Evolutionary conservation across 1,140 invertebrate species (phyloP).

Genomic region (Wiebesia pumilae): DNA sequence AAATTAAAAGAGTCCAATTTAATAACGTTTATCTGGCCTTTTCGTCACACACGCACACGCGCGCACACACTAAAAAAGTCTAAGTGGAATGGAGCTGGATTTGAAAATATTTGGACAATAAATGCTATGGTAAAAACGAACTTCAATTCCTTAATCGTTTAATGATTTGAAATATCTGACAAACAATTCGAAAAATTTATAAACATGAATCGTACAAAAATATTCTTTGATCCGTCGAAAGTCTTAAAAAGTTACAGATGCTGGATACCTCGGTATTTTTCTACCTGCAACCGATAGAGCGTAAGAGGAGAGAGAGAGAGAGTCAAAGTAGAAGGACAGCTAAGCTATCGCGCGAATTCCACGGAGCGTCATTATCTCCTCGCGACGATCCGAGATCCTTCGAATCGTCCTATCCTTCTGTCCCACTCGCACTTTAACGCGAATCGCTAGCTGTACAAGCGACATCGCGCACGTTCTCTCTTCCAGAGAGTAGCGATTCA

Average conservation of each 20-base stretch:
- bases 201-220: not conserved
- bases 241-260: constrained; percentile 44
- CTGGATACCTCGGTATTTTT: constrained; percentile 44
- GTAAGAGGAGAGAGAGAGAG: not conserved
- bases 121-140: not conserved
- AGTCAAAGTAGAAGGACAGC: not conserved
- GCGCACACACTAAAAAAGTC: not conserved
- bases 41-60: not conserved
- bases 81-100: too few relatives aligned
- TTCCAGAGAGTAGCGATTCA: constrained; percentile 18
- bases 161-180: not conserved
- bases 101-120: constrained; percentile 11
- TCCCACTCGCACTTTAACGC: not conserved
- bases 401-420: not conserved
- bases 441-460: not conserved
- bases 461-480: constrained; percentile 25
- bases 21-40: not conserved
- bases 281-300: constrained; percentile 1
- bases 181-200: constrained; percentile 19
- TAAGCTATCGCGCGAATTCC: constrained; percentile 42
- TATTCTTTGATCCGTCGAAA: not conserved
- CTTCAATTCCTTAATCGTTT: not conserved
- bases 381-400: constrained; percentile 32
- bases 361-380: constrained; percentile 44
- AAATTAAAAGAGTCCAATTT: too few relatives aligned